Base-by-base conservation (phyloP, 2,888 invertebrate genomes). In the Parasteatoda lunata region DNA sequence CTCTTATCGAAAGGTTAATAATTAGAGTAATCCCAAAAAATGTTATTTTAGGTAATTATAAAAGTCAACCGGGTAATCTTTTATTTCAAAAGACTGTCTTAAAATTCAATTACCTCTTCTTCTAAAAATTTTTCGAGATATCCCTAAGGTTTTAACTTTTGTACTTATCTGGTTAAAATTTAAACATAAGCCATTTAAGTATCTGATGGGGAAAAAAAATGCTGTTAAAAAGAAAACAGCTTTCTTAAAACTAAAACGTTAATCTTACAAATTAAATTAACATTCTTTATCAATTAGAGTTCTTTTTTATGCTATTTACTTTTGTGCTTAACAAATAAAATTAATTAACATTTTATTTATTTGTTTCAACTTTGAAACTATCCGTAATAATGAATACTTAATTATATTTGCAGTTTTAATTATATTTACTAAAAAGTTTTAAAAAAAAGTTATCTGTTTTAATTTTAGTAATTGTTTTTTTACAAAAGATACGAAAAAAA, bases 11-110 rank as follows among this genome's bases (percentile, higher is more conserved):
- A 59, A 59, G 59, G n/a, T 59, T 59, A 59, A 59, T 59, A 13
- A 59, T 59, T 59, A n/a, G 59, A n/a, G 9, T 59, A n/a, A 59
- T 59, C 59, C n/a, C 59, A 59, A 59, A 59, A 59, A 59, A 59
- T 7, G 59, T 59, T 59, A 59, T 59, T 59, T 59, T n/a, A 59
- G n/a, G 59, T 59, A 59, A 59, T 59, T 59, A 59, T 59, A 9
- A 59, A n/a, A 59, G 59, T 59, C 59, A 59, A 59, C 59, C 59
- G 11, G 7, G 11, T n/a, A 59, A 13, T 59, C 59, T 59, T 59
- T 59, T 59, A 59, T 59, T 59, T n/a, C 59, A 13, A 7, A n/a
- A 4, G 59, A 59, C n/a, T 59, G 59, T 59, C 59, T 59, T 59
- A 59, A 59, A 59, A 59, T 59, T 59, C 59, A 59, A 59, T 59